Base-by-base conservation (phyloP, 1,140 invertebrate species). In the Harpegnathos saltator region DNA sequence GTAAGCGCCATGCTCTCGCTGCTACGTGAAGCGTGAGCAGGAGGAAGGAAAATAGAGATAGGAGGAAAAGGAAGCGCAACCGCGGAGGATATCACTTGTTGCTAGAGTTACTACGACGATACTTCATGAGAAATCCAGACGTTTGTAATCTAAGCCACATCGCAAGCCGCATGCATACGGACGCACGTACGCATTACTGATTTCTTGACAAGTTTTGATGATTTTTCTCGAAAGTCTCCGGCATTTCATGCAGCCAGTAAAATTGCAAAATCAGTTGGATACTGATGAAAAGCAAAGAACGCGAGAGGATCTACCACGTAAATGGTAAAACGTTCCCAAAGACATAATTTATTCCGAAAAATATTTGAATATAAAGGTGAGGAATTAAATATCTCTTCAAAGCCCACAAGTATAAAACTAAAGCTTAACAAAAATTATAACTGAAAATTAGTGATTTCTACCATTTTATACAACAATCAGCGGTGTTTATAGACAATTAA, bases 1-100 rank as follows among this genome's bases (percentile, higher is more conserved):
- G 48, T 83, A 83, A 73, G 24, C 48, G 52, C n/a, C 3, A 63
- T 52, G 56, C 61, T 61, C 48, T 58, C 59, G 38, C 24, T n/a
- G 65, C 33, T 12, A 58, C 24, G 33, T 48, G 19, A 59, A 52
- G 24, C 26, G 38, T 48, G 19, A 29, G 29, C 12, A 15, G 58
- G 38, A 26, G 11, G 26, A 61, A 85, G 58, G 54, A 72, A 74
- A 73, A 80, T 71, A 17, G 24, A 48, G 50, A 59, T 33, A 59
- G 56, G 19, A 61, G 26, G 19, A 15, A 62, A 71, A 69, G n/a
- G 14, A 74, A 26, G 71, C 29, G 71, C 29, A 44, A 83, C 24
- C n/a, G n/a, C n/a, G 22, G 12, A n/a, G 24, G 22, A 83, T 78
- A 69, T 85, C 83, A 88, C 86, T 88, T 88, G 83, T 88, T 88